Evolutionary conservation across 2,113 vertebrate genomes (phyloP).

Genomic region (Bolborhynchus lineola): DNA sequence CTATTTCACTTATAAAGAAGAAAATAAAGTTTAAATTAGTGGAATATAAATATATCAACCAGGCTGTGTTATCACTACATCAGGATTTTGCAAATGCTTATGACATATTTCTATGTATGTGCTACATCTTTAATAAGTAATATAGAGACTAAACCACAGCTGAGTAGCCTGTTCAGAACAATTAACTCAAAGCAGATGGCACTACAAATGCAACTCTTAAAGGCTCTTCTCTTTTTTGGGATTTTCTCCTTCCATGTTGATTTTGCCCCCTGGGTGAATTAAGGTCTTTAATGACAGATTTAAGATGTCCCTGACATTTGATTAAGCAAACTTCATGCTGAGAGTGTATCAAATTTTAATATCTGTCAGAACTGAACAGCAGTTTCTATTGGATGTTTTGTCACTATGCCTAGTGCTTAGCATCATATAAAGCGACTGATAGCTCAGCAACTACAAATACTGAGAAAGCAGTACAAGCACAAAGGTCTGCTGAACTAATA

Average conservation of each 20-base stretch:
- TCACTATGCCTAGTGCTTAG: not conserved
- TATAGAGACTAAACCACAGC: conserved; percentile 29
- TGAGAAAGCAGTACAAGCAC: not conserved
- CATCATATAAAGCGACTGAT: not conserved
- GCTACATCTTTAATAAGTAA: not conserved
- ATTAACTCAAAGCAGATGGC: conserved; percentile 57
- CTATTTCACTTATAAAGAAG: not conserved
- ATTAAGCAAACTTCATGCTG: conserved; percentile 52
- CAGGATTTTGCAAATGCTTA: not conserved
- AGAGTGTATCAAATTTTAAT: conserved; percentile 51
- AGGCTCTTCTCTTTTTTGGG: not conserved
- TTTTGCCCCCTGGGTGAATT: conserved; percentile 40
- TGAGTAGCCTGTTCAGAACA: conserved; percentile 49
- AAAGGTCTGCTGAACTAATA: not conserved
- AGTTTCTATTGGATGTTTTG: conserved; percentile 15
- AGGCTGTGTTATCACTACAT: not conserved
- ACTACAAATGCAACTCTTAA: conserved; percentile 17
- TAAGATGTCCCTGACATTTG: conserved; percentile 56
- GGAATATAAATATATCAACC: not conserved
- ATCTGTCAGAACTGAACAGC: conserved; percentile 17
- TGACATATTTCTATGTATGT: not conserved
- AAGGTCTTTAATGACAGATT: conserved; percentile 54
- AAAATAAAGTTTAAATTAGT: not conserved
- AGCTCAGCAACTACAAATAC: not conserved
- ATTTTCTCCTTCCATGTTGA: conserved; percentile 26